These are phyloP conservation scores for Cephalopholis sonnerati DNA, from an alignment of 2,113 vertebrate genomes.

Conservation along the genomic window DNA sequence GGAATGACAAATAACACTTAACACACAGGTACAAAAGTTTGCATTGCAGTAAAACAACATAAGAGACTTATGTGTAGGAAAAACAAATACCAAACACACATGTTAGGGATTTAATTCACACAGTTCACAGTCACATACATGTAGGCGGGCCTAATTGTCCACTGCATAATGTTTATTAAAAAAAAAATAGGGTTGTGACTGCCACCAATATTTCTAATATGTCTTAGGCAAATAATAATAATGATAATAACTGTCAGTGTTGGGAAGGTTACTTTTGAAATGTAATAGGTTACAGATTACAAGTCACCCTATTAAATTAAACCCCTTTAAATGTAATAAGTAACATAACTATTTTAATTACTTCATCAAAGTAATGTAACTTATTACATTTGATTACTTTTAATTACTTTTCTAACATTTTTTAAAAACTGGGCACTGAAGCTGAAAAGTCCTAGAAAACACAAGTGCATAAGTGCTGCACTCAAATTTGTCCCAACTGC, in stretches of 20 bases:
- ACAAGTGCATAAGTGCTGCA: no score
- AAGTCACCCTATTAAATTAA: no score
- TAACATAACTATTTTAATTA: no score
- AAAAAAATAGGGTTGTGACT: background rate
- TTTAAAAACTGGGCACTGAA: no score
- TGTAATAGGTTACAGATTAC: no score
- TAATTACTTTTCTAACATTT: no score
- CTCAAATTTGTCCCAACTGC: no score
- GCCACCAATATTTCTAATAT: background rate
- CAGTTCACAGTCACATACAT: background rate
- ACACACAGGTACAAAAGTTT: slow-evolving; percentile 34
- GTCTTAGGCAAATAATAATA: background rate
- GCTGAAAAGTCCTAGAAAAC: no score
- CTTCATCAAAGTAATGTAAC: no score
- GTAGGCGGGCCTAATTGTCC: background rate
- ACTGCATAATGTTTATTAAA: background rate
- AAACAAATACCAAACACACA: slow-evolving; percentile 12
- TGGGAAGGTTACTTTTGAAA: no score
- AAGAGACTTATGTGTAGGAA: background rate
- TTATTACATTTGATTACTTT: no score
- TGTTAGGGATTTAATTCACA: background rate
- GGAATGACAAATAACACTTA: slow-evolving; percentile 51
- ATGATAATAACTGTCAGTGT: background rate
- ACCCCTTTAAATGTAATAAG: no score
- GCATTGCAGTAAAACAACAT: slow-evolving; percentile 35